These are phyloP conservation scores for Mimumesa dahlbomi DNA, from an alignment of 2,888 invertebrate species.

Conservation along the genomic window DNA sequence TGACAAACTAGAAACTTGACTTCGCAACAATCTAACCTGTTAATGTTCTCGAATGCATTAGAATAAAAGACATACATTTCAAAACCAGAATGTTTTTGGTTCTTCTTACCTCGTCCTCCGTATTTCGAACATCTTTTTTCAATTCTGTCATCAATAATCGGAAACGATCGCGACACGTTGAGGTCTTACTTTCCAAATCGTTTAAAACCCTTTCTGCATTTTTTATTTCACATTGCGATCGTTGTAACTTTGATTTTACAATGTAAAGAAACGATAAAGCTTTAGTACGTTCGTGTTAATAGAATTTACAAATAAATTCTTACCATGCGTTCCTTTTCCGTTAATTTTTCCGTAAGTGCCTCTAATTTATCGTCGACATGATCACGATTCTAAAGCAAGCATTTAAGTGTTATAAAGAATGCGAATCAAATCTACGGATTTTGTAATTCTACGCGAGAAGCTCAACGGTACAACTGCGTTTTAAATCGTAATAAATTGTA, in stretches of 20 bases:
- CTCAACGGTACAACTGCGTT: not conserved
- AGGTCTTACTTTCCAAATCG: constrained; percentile 58
- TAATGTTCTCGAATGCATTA: too few species aligned
- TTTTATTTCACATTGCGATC: constrained; percentile 54
- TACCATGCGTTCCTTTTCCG: constrained; percentile 49
- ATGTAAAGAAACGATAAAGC: not conserved
- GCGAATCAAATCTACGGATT: constrained; percentile 5
- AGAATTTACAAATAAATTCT: constrained; percentile 6
- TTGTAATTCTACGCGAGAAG: too few species aligned
- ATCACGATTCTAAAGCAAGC: constrained; percentile 38
- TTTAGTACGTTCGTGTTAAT: too few species aligned
- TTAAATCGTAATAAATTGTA: not conserved
- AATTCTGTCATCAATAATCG: constrained; percentile 62
- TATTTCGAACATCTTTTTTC: constrained; percentile 66
- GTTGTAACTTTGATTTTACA: constrained; percentile 40
- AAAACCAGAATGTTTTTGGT: not conserved
- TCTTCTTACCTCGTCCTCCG: constrained; percentile 67
- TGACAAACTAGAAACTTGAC: constrained; percentile 57
- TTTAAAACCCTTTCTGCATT: constrained; percentile 56
- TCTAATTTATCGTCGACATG: constrained; percentile 50
- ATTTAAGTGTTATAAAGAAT: not conserved
- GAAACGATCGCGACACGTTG: constrained; percentile 54
- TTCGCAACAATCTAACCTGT: constrained; percentile 60
- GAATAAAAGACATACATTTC: not conserved
- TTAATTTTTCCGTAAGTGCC: constrained; percentile 47